Conservation (phyloP, 35 echinoderm and acorn worm genomes). For the Lytechinus variegatus region DNA sequence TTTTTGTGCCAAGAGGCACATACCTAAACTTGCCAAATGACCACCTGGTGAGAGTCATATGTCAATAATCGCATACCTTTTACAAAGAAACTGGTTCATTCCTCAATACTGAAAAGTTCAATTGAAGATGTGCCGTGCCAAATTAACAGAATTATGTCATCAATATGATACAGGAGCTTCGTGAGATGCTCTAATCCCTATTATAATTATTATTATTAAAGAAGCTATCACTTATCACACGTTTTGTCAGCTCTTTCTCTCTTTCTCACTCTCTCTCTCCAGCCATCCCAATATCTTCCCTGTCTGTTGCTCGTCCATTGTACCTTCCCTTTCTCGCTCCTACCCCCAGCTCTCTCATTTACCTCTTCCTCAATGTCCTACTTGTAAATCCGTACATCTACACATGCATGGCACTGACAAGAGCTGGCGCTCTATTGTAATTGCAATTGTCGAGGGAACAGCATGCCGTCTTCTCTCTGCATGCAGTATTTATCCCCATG, state of each 20-base stretch:
- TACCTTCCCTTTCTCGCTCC: background rate
- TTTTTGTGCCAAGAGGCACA: background rate
- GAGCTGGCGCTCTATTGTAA: background rate
- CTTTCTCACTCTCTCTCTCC: background rate
- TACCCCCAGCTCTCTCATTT: background rate
- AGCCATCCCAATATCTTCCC: background rate
- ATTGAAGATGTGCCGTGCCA: background rate
- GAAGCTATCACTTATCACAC: too few relatives aligned
- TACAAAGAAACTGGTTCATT: background rate
- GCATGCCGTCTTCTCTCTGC: background rate
- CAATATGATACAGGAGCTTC: too few relatives aligned
- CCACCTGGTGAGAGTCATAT: conserved; percentile 1
- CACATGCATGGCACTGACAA: background rate
- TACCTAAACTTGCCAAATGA: background rate
- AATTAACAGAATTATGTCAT: background rate
- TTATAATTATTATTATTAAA: too few relatives aligned
- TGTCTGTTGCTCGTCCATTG: background rate
- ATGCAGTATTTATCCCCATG: background rate
- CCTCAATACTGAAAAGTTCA: background rate
- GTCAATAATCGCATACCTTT: background rate
- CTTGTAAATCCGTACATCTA: background rate
- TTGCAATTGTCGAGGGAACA: background rate
- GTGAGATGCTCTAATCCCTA: too few relatives aligned
- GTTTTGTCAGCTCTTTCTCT: background rate
- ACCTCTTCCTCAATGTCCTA: background rate